These are phyloP conservation scores for Sebastes paucispinis DNA, from an alignment of 2,797 vertebrate genomes.

Conservation along the genomic window DNA sequence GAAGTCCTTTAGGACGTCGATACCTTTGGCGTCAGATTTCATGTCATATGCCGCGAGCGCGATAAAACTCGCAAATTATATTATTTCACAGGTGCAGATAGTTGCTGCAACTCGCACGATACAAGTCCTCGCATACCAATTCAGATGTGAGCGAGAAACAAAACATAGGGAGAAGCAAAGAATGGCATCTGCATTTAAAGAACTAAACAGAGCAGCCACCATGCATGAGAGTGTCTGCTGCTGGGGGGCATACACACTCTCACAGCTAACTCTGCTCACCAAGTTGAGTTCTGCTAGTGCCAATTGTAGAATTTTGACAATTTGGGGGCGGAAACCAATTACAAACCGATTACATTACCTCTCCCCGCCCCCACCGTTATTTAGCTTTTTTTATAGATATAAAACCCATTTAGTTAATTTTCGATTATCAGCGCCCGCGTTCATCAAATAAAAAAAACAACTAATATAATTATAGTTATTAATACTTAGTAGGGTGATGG, in stretches of 20 bases:
- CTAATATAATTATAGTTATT: too few relatives aligned
- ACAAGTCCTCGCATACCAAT: background rate
- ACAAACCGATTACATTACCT: background rate
- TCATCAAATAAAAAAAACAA: too few relatives aligned
- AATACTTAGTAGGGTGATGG: too few relatives aligned
- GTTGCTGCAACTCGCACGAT: background rate
- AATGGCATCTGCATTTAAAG: background rate
- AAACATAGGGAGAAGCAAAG: background rate
- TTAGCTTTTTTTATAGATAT: too few relatives aligned
- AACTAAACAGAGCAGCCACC: too few relatives aligned
- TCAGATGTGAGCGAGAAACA: background rate
- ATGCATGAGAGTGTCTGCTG: too few relatives aligned
- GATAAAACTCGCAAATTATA: background rate
- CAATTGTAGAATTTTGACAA: background rate
- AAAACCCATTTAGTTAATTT: too few relatives aligned
- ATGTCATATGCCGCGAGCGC: background rate
- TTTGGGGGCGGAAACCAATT: background rate
- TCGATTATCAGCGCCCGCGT: fast-evolving
- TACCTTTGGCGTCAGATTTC: background rate
- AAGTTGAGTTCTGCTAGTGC: background rate
- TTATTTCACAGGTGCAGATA: background rate
- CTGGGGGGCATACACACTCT: too few relatives aligned
- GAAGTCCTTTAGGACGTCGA: constrained; percentile 4
- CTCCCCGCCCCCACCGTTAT: too few relatives aligned
- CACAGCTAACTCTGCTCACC: too few relatives aligned